Evolutionary conservation across 1,140 invertebrate species (phyloP), one percentile per base, ranked within the genome.

Genomic region (Bombus soroeensis): DNA sequence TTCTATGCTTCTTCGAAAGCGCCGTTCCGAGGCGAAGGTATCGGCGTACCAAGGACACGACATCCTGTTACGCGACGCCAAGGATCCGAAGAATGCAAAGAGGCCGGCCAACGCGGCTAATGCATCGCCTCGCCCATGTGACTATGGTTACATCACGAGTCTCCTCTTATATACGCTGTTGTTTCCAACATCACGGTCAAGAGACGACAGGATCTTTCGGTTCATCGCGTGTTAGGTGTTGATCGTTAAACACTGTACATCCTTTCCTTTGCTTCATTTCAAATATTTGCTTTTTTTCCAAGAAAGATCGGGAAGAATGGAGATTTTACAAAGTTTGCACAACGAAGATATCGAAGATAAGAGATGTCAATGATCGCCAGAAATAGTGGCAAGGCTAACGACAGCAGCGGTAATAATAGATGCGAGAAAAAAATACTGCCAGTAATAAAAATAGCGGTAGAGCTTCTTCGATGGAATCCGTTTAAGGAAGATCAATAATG

Each of bases 1-100:
- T 87, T 77, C 28, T 43, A 71, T 57, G 77, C 66, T 47, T 32
- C 6, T 86, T 79, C 71, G 66, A 43, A 70, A 39, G 62, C 28
- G 34, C 9, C 34, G 74, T 79, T 80, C 47, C 59, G 32, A 32
- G 25, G 77, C 77, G 25, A 28, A 79, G 64, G 39, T 72, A 86
- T 80, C 66, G 71, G 39, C 57, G 43, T 75, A 87, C 78, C 90
- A 93, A 92, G 88, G 87, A 92, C 85, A 72, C 85, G 75, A 88
- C 88, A 88, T 92, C 87, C 87, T 91, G 88, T 92, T 92, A 87
- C 80, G 64, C 81, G 80, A 81, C 43, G 83, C 83, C 77, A 89
- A 91, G 82, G 83, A 89, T 89, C 81, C 76, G 72, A 92, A 57
- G 87, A 91, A 91, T 91, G 83, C 84, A 91, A 91, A 89, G 80